Evolutionary conservation across 2,888 invertebrate species (phyloP), one percentile per base, ranked within the genome.

Genomic region (Hirtodrosophila confusa): DNA sequence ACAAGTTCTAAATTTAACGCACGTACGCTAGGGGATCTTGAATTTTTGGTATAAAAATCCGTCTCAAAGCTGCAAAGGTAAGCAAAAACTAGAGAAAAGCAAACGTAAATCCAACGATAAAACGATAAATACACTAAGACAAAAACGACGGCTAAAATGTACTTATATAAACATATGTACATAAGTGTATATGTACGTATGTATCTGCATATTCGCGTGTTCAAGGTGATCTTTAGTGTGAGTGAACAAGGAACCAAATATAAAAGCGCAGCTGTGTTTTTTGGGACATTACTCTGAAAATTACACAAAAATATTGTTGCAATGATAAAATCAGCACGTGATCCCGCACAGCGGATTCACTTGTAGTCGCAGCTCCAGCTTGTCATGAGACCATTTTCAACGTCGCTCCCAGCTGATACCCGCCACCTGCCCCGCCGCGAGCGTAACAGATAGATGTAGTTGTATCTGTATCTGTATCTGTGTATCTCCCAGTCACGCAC

Each of bases 1-100:
- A 83, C 86, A 89, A 88, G 90, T 90, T 90, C 87, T 87, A 83
- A 80, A 80, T 71, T 83, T 86, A 88, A 67, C 76, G 71, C 78
- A 76, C 76, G 69, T 69, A 63, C 77, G 69, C 67, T 77, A 63
- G 73, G 71, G 57, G 73, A 63, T 75, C 80, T 85, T 75, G 44
- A 71, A 75, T 67, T 75, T 69, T 56, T 67, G 69, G 58, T 74
- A 76, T 71, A 61, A 65, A 75, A 86, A 74, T 54, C 63, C 48
- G 67, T 80, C 82, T 72, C 61, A 68, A 70, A 80, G 69, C 70
- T 67, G 71, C 55, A 64, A 72, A 86, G 89, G 84, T 88, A 88
- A 88, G 89, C 68, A 63, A 69, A 39, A 61, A 41, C 48, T 39
- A 54, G 9, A 37, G 11, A 37, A 53, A 17, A 50, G 47, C 48